Percentiles rank a stretch among this genome's conserved stretches.
phyloP scores from a whole-genome alignment of 2,888 invertebrate genomes.

The Leptodirus hochenwartii region DNA sequence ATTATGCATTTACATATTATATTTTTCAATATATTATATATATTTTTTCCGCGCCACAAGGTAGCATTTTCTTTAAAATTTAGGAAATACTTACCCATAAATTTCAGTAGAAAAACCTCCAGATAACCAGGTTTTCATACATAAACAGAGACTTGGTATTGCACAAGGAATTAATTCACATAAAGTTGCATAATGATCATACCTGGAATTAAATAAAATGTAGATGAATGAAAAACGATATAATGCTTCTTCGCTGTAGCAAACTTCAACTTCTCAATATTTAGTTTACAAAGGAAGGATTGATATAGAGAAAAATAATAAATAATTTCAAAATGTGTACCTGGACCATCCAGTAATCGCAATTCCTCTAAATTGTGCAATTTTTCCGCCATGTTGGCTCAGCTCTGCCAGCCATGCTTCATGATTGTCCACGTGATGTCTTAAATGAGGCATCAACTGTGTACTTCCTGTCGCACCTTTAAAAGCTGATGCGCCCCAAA shows the following conservation, averaged over 20 bases:
- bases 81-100: slow-evolving; percentile 20
- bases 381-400: slow-evolving; percentile 28
- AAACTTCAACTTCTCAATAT: too few species aligned
- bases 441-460: slow-evolving; percentile 44
- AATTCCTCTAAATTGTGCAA: slow-evolving; percentile 40
- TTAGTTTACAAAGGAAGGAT: too few species aligned
- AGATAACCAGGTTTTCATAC: slow-evolving; percentile 35
- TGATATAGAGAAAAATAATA: background rate
- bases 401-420: slow-evolving; percentile 48
- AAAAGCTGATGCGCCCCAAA: slow-evolving; percentile 70
- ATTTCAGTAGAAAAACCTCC: slow-evolving; percentile 29
- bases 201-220: slow-evolving; percentile 30
- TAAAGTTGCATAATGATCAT: slow-evolving; percentile 53
- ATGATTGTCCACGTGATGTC: slow-evolving; percentile 59
- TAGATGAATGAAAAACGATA: too few species aligned
- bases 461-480: slow-evolving; percentile 72
- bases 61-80: background rate
- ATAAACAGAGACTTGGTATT: slow-evolving; percentile 41
- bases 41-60: slow-evolving; percentile 8
- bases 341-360: slow-evolving; percentile 59
- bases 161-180: slow-evolving; percentile 48
- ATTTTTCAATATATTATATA: background rate
- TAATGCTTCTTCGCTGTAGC: too few species aligned
- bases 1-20: slow-evolving; percentile 2
- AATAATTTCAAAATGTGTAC: slow-evolving; percentile 22